Conservation (phyloP, 2,888 invertebrate genomes). For the Congeria kusceri region DNA sequence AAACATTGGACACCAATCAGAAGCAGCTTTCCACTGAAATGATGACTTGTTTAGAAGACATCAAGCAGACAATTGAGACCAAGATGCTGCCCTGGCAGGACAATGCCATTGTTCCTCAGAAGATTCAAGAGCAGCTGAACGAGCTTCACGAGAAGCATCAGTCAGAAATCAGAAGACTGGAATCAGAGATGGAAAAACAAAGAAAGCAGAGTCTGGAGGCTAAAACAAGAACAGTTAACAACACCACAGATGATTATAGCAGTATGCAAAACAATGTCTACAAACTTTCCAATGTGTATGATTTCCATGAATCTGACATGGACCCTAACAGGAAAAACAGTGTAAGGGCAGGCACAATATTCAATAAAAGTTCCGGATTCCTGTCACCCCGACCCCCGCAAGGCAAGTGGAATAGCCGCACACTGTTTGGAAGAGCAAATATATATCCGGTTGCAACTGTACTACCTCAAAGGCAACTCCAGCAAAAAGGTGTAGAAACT, state of each 20-base stretch:
- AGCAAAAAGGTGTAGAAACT: background rate
- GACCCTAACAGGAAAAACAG: background rate
- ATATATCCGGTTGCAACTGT: slow-evolving; percentile 73
- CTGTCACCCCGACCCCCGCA: slow-evolving; percentile 51
- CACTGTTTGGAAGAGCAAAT: slow-evolving; percentile 62
- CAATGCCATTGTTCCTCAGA: slow-evolving; percentile 48
- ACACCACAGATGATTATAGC: slow-evolving; percentile 13
- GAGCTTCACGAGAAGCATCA: slow-evolving; percentile 66
- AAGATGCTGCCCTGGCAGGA: slow-evolving; percentile 42
- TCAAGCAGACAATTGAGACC: slow-evolving; percentile 1
- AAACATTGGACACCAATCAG: slow-evolving; percentile 37
- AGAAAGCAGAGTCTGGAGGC: slow-evolving; percentile 19
- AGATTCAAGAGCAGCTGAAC: slow-evolving; percentile 67
- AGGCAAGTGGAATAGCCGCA: slow-evolving; percentile 61
- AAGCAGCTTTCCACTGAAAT: slow-evolving; percentile 25
- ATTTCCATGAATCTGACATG: slow-evolving; percentile 17
- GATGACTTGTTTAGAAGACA: slow-evolving; percentile 15
- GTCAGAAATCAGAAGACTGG: slow-evolving; percentile 68
- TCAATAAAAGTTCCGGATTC: slow-evolving; percentile 45
- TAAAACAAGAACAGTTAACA: background rate
- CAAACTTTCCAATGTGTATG: slow-evolving; percentile 26
- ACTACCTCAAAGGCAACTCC: slow-evolving; percentile 61
- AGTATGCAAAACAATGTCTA: background rate
- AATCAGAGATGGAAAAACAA: slow-evolving; percentile 59
- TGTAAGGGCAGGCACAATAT: slow-evolving; percentile 21